phyloP scores from a whole-genome alignment of 1,140 invertebrate genomes.

The Drosophila bocqueti region DNA sequence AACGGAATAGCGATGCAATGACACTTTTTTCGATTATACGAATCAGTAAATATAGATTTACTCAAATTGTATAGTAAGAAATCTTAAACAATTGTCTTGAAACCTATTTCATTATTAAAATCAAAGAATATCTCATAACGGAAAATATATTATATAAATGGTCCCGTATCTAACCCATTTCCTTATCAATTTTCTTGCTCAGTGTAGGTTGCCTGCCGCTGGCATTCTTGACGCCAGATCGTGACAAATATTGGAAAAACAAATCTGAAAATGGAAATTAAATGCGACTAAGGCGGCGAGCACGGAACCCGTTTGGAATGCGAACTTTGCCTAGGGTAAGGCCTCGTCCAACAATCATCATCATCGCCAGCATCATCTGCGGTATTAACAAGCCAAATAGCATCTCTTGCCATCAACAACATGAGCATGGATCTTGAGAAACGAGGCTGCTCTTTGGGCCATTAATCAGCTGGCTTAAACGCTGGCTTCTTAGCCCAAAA shows the following conservation, averaged over 20 bases:
- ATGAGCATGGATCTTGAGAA: slow-evolving; percentile 36
- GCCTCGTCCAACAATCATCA: slow-evolving; percentile 32
- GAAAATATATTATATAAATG: too few relatives aligned
- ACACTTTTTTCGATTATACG: not conserved
- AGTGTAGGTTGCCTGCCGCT: slow-evolving; percentile 24
- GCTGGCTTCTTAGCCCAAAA: slow-evolving; percentile 51
- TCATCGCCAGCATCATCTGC: slow-evolving; percentile 19
- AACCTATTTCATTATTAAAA: too few relatives aligned
- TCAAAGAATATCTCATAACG: too few relatives aligned
- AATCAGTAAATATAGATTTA: not conserved
- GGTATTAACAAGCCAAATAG: slow-evolving; percentile 34
- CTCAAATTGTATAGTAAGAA: not conserved
- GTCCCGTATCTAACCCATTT: slow-evolving; percentile 8
- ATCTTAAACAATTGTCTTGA: too few relatives aligned
- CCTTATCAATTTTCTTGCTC: slow-evolving; percentile 21
- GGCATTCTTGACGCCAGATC: slow-evolving; percentile 64
- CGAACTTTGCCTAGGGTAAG: slow-evolving; percentile 43
- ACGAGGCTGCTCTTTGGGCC: slow-evolving; percentile 40
- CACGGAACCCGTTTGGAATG: slow-evolving; percentile 59
- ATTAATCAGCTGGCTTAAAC: slow-evolving; percentile 61
- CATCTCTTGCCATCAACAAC: slow-evolving; percentile 28
- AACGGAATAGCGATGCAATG: not conserved
- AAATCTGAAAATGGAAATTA: slow-evolving; percentile 56
- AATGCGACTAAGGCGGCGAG: slow-evolving; percentile 49
- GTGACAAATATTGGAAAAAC: slow-evolving; percentile 68